Percentiles rank a stretch among this genome's conserved stretches.
phyloP scores from a whole-genome alignment of 2,797 vertebrate genomes.

The Psittacula echo region DNA sequence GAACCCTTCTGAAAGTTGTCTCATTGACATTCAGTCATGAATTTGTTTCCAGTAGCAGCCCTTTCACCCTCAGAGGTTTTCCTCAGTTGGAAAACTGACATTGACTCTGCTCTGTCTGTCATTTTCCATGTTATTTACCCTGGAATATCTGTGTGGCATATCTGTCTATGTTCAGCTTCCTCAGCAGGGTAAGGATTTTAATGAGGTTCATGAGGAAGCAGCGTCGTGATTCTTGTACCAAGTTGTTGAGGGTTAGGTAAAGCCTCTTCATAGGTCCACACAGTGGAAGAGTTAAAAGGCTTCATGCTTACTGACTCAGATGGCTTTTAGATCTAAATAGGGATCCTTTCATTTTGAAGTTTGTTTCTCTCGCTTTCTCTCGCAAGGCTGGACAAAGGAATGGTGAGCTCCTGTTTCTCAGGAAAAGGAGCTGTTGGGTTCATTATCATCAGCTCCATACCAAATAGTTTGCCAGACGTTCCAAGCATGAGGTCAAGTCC shows the following conservation, averaged over 20 bases:
- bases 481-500: slow-evolving; percentile 11
- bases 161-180: background rate
- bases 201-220: background rate
- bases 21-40: background rate
- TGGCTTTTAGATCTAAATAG: background rate
- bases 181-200: background rate
- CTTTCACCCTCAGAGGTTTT: background rate
- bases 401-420: slow-evolving; percentile 32
- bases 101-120: background rate
- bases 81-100: background rate
- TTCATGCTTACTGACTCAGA: background rate
- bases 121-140: background rate
- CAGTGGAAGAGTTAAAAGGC: background rate
- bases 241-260: background rate
- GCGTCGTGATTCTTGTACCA: background rate
- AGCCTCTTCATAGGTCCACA: background rate
- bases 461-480: slow-evolving; percentile 47
- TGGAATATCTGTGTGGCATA: background rate
- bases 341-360: slow-evolving; percentile 17
- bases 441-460: background rate
- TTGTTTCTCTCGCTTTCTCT: background rate
- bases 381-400: slow-evolving; percentile 10
- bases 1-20: background rate
- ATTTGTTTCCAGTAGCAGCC: background rate
- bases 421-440: slow-evolving; percentile 44